phyloP scores from a whole-genome alignment of 1,140 invertebrate species.

The Pogonomyrmex barbatus region DNA sequence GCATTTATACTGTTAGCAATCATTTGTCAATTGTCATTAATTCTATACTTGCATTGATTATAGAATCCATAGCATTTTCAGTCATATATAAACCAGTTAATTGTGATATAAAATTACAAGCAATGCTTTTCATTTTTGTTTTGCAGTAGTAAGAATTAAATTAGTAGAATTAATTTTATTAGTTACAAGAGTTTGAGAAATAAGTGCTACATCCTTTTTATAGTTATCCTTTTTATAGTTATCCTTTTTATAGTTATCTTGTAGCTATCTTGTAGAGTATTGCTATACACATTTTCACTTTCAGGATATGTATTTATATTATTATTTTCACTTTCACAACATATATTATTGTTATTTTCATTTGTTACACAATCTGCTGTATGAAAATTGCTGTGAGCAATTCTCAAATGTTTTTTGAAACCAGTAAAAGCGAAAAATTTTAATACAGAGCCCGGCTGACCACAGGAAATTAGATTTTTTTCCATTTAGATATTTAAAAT shows the following conservation, averaged over 20 bases:
- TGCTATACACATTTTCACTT: background rate
- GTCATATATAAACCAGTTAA: background rate
- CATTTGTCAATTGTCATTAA: background rate
- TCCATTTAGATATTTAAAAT: background rate
- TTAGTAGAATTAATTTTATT: background rate
- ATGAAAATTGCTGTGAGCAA: background rate
- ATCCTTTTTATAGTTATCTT: background rate
- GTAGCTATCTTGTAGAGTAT: background rate
- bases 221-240: background rate
- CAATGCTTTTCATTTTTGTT: background rate
- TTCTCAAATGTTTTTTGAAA: constrained; percentile 2
- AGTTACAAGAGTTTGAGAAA: background rate
- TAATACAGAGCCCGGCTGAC: background rate
- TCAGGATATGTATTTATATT: background rate
- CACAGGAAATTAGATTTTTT: background rate
- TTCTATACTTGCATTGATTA: background rate
- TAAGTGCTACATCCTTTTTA: background rate
- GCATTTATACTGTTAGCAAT: constrained; percentile 1
- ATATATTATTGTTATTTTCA: background rate
- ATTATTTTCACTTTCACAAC: background rate
- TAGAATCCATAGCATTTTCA: background rate
- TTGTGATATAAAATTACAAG: background rate
- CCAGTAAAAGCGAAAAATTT: background rate
- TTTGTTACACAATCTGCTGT: background rate
- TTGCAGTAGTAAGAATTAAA: background rate